Evolutionary conservation across 2,113 vertebrate genomes (phyloP), one percentile per base, ranked within the genome.

Genomic region (Chionodraco myersi): DNA sequence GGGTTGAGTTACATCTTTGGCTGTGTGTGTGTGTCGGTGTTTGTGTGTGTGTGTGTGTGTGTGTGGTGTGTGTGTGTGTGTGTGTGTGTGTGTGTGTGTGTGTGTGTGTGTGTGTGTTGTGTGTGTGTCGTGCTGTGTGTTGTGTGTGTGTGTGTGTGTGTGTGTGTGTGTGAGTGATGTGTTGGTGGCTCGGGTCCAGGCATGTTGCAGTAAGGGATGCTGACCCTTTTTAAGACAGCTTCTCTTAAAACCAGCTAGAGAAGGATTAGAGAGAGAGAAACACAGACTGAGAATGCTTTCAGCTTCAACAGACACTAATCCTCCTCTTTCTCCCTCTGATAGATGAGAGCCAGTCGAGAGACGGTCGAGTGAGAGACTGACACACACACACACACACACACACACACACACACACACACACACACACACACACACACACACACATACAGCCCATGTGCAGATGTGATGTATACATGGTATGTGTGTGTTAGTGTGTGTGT

Each of bases 261-360:
- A 79, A 51, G 90, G 92, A 92, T 93, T 92, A 44, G 67, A 60
- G 77, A 34, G 61, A 54, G 59, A 85, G 85, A 89, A 84, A 86
- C 79, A 82, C 68, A 89, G 82, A 81, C 68, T 62, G 71, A 91
- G 87, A 82, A 84, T 66, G 84, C 91, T 92, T 91, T 93, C 82
- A 89, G 88, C 85, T 70, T 62, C 73, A 75, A 72, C 80, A 85
- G 75, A 88, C 85, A 83, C 88, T 92, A 92, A 93, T 92, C 91
- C 91, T 87, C 82, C 67, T 86, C 90, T 82, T 87, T 91, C 80
- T 84, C 73, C 75, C 81, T 77, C 76, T 70, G 88, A 88, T 84
- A 86, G 82, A 89, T 77, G 84, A 88, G 74, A 76, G 65, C 84
- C 86, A 85, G 78, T 9, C 72, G 59, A 75, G 69, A 85, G 75